These are phyloP conservation scores for Diabrotica balteata DNA, from an alignment of 2,888 invertebrate species.

Conservation along the genomic window DNA sequence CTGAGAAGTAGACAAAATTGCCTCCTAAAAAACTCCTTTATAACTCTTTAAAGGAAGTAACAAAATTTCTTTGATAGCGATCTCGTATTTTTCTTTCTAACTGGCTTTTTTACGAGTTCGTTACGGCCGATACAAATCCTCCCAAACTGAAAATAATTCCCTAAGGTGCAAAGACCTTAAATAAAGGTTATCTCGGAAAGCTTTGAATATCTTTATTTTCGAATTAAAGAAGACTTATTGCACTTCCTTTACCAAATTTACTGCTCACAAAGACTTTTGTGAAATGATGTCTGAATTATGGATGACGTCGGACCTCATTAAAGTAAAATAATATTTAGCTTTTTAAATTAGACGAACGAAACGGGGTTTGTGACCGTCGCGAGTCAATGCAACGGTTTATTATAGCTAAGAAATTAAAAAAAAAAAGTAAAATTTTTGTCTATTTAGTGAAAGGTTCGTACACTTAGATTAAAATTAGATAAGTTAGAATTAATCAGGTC, in stretches of 20 bases:
- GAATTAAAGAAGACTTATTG: not conserved
- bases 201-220: not conserved
- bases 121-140: conserved; percentile 5
- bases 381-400: no score
- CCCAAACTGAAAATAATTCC: conserved; percentile 4
- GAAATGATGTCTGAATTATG: no score
- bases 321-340: not conserved
- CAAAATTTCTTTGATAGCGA: conserved; percentile 5
- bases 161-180: not conserved
- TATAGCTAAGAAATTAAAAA: no score
- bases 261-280: no score
- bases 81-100: conserved; percentile 1
- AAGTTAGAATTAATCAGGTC: no score
- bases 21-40: not conserved
- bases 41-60: conserved; percentile 7
- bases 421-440: no score
- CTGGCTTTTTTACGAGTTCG: conserved; percentile 9
- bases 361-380: no score
- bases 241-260: not conserved
- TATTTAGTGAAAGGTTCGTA: no score
- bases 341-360: not conserved
- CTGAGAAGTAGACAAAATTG: no score
- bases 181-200: not conserved
- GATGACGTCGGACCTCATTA: not conserved
- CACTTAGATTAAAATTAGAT: no score